These are phyloP conservation scores for Ephestia elutella DNA, from an alignment of 1,140 invertebrate species.

Conservation along the genomic window DNA sequence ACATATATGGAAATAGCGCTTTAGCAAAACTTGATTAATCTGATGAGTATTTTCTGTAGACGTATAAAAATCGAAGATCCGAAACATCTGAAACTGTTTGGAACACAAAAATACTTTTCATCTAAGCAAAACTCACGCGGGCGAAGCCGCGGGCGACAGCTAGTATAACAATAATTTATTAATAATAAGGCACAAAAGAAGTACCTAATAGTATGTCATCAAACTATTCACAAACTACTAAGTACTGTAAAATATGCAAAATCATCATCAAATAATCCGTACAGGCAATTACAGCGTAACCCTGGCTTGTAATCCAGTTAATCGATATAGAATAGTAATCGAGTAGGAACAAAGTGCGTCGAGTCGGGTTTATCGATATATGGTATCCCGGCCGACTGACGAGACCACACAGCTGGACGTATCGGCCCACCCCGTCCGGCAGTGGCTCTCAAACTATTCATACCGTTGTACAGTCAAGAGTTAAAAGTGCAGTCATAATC, in stretches of 20 bases:
- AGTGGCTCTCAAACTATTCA: not conserved
- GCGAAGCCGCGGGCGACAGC: too few species aligned
- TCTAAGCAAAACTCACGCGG: too few species aligned
- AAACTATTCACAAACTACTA: not conserved
- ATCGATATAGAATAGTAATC: conserved; percentile 17
- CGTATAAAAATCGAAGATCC: too few species aligned
- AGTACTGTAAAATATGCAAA: not conserved
- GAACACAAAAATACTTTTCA: too few species aligned
- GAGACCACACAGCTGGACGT: conserved; percentile 50
- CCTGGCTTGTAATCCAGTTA: conserved; percentile 1
- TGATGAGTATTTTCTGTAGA: too few species aligned
- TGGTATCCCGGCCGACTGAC: conserved; percentile 23
- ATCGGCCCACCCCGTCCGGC: conserved; percentile 28
- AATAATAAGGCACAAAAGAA: not conserved
- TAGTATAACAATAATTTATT: too few species aligned
- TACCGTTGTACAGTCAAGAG: too few species aligned
- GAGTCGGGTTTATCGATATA: conserved; percentile 32
- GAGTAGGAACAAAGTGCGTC: conserved; percentile 13
- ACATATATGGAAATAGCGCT: too few species aligned
- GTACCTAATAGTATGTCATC: not conserved
- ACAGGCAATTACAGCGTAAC: conserved; percentile 2
- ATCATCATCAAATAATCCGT: conserved; percentile 2
- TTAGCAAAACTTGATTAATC: too few species aligned
- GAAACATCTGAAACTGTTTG: too few species aligned
- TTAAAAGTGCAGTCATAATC: too few species aligned